Percentiles rank a stretch among this genome's conserved stretches.
Evolutionary conservation across 2,888 invertebrate genomes (phyloP).

Genomic region (Ormia ochracea): DNA sequence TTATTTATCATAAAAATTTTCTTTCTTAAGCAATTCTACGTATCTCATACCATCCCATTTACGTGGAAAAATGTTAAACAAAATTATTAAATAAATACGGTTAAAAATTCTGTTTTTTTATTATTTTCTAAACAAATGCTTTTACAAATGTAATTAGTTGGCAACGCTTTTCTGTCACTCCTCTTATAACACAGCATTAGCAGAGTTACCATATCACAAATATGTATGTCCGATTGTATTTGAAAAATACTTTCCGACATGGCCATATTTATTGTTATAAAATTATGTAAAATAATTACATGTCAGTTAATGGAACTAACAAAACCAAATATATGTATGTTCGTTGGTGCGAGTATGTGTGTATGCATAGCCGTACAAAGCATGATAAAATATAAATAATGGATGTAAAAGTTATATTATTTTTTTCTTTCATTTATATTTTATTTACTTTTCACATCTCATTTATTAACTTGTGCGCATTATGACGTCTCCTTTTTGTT

Average conservation of each 20-base stretch:
- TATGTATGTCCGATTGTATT: too few species aligned
- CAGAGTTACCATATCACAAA: not conserved
- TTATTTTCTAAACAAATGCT: too few species aligned
- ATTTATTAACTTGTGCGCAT: conserved; percentile 32
- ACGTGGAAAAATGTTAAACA: too few species aligned
- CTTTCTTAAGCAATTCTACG: too few species aligned
- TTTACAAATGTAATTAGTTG: too few species aligned
- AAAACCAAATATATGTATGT: not conserved
- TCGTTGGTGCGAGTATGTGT: too few species aligned
- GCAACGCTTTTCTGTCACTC: too few species aligned
- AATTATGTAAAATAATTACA: conserved; percentile 43
- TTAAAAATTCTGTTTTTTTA: too few species aligned
- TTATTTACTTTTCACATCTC: not conserved
- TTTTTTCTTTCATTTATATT: not conserved
- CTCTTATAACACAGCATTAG: not conserved
- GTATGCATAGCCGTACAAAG: not conserved
- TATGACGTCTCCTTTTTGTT: conserved; percentile 24
- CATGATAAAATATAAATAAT: not conserved
- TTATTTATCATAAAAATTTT: too few species aligned
- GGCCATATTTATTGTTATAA: conserved; percentile 40
- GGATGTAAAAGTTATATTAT: conserved; percentile 25
- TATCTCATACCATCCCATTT: too few species aligned
- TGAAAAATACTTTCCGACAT: conserved; percentile 4
- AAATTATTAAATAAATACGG: too few species aligned
- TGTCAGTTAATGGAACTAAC: not conserved